Evolutionary conservation across 2,888 invertebrate species (phyloP).

Genomic region (Dryobotodes eremita): DNA sequence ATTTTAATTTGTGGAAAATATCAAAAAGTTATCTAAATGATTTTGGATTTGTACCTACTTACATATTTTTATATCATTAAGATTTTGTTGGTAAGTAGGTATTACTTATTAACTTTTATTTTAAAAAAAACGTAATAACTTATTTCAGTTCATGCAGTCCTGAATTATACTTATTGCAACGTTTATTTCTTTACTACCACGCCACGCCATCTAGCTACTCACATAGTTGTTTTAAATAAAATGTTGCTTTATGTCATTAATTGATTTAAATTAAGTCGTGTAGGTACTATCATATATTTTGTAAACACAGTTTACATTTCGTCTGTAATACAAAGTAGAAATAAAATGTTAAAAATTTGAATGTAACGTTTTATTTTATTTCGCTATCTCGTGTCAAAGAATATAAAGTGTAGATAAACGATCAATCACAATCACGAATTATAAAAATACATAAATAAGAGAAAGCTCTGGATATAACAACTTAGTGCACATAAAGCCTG

Average conservation of each 20-base stretch:
- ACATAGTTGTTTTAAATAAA: slow-evolving; percentile 7
- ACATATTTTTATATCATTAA: slow-evolving; percentile 27
- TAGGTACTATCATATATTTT: slow-evolving; percentile 44
- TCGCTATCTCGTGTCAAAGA: not conserved
- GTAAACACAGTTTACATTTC: slow-evolving; percentile 45
- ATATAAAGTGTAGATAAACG: not conserved
- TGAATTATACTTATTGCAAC: slow-evolving; percentile 9
- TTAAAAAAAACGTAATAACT: not conserved
- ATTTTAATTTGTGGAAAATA: slow-evolving; percentile 23
- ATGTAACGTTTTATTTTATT: slow-evolving; percentile 23
- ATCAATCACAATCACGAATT: not conserved
- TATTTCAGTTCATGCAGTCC: slow-evolving; percentile 18
- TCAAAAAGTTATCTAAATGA: slow-evolving; percentile 13
- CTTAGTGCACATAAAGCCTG: not conserved
- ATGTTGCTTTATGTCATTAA: slow-evolving; percentile 34
- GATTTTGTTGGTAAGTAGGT: slow-evolving; percentile 12
- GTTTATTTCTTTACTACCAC: slow-evolving; percentile 19
- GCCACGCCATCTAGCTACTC: slow-evolving; percentile 7
- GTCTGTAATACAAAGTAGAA: slow-evolving; percentile 50
- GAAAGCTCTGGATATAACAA: not conserved
- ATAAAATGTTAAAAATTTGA: slow-evolving; percentile 48
- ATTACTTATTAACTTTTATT: slow-evolving; percentile 32
- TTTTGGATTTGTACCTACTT: slow-evolving; percentile 25
- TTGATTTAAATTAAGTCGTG: slow-evolving; percentile 33
- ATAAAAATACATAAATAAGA: not conserved